These are phyloP conservation scores for Callyntrura sp. DNA, from an alignment of 2,888 invertebrate species.

Conservation along the genomic window DNA sequence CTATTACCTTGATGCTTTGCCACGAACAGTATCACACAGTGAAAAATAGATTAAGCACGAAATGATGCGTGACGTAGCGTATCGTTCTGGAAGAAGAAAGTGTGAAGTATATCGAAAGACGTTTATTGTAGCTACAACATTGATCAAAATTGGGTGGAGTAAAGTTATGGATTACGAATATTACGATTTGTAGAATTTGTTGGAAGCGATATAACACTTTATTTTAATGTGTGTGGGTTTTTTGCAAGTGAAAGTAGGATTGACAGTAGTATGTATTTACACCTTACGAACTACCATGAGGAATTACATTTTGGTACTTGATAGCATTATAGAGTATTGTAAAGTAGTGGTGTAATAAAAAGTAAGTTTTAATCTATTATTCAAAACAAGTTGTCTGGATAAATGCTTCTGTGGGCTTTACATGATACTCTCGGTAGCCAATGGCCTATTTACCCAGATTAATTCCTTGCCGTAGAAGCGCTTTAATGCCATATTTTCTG, in stretches of 20 bases:
- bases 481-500: conserved; percentile 28
- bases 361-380: too few species aligned
- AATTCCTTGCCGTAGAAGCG: conserved; percentile 41
- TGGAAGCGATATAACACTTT: conserved; percentile 19
- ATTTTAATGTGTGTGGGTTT: conserved; percentile 20
- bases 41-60: conserved; percentile 51
- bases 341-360: not conserved
- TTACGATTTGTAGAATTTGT: too few species aligned
- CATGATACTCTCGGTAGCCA: conserved; percentile 9
- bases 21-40: not conserved
- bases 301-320: too few species aligned
- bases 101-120: conserved; percentile 54
- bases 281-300: too few species aligned
- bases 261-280: too few species aligned
- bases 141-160: not conserved
- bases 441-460: conserved; percentile 3
- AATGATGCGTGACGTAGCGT: conserved; percentile 43
- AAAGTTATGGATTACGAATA: not conserved
- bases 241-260: conserved; percentile 47
- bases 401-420: conserved; percentile 24
- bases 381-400: not conserved
- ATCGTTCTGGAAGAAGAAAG: conserved; percentile 39
- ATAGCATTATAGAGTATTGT: not conserved
- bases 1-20: conserved; percentile 2
- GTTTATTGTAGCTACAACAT: not conserved